Evolutionary conservation across 2,113 vertebrate genomes (phyloP).

Genomic region (Aviceda subcristata): DNA sequence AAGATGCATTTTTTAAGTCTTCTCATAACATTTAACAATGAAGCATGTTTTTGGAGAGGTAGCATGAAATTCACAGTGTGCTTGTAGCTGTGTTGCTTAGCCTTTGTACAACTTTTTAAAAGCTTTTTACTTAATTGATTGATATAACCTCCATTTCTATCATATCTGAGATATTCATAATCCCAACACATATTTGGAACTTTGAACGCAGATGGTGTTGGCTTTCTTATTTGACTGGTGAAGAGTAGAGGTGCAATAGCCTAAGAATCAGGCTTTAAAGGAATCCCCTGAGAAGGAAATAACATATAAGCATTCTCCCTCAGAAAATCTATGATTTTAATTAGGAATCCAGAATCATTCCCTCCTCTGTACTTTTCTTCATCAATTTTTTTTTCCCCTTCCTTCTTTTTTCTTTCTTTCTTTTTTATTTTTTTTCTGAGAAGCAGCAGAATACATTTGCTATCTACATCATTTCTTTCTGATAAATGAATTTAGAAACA

Average conservation of each 20-base stretch:
- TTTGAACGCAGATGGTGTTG: neutral
- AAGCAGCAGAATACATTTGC: neutral
- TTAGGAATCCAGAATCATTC: neutral
- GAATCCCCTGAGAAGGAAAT: neutral
- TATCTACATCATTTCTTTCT: neutral
- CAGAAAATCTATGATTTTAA: neutral
- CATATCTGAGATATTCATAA: rapidly evolving
- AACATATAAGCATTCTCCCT: neutral
- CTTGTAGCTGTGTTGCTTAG: neutral
- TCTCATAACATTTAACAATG: neutral
- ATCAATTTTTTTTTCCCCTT: neutral
- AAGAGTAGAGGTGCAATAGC: neutral
- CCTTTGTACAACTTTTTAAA: neutral
- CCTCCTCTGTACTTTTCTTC: neutral
- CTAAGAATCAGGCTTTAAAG: neutral
- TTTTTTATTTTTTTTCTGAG: neutral
- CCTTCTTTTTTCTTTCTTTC: too few species aligned
- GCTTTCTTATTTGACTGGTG: neutral
- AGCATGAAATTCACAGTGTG: neutral
- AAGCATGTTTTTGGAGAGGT: neutral
- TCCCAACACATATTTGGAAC: neutral
- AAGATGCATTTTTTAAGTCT: neutral
- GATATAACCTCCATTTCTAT: neutral
- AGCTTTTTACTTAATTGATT: neutral
- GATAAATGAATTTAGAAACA: neutral